Percentiles rank a stretch among this genome's conserved stretches.
These are phyloP conservation scores for Apodemia zela DNA, from an alignment of 2,888 invertebrate species.

Conservation along the genomic window DNA sequence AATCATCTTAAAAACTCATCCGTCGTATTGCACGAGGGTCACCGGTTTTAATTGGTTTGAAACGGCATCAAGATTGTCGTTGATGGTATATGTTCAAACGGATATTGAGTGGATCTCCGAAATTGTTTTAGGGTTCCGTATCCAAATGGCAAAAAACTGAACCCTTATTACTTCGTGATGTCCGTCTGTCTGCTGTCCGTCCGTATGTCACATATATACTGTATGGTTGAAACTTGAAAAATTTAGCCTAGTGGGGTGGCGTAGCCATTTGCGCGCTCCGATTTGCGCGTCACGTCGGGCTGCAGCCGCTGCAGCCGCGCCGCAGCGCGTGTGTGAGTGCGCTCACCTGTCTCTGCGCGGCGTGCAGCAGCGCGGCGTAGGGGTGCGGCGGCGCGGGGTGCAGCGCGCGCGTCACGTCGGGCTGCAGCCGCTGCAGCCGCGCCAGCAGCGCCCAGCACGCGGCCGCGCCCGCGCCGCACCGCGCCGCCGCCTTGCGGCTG, in stretches of 20 bases:
- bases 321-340: constrained; percentile 6
- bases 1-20: too few species aligned
- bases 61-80: too few species aligned
- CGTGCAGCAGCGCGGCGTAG: constrained; percentile 41
- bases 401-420: constrained; percentile 48
- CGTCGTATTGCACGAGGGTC: too few species aligned
- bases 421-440: constrained; percentile 56
- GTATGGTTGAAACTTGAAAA: too few species aligned
- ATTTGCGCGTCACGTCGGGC: constrained; percentile 52
- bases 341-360: constrained; percentile 51
- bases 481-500: constrained; percentile 40
- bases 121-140: not conserved
- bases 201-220: too few species aligned
- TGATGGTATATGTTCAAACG: not conserved
- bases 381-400: constrained; percentile 40
- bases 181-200: too few species aligned
- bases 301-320: constrained; percentile 57
- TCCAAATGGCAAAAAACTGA: too few species aligned
- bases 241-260: too few species aligned
- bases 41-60: too few species aligned
- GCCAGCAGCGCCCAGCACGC: constrained; percentile 61
- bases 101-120: too few species aligned
- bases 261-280: too few species aligned
- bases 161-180: too few species aligned
- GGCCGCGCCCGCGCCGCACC: constrained; percentile 47